Conservation (phyloP, 2,113 vertebrate genomes). For the Ptychochromis oligacanthus region DNA sequence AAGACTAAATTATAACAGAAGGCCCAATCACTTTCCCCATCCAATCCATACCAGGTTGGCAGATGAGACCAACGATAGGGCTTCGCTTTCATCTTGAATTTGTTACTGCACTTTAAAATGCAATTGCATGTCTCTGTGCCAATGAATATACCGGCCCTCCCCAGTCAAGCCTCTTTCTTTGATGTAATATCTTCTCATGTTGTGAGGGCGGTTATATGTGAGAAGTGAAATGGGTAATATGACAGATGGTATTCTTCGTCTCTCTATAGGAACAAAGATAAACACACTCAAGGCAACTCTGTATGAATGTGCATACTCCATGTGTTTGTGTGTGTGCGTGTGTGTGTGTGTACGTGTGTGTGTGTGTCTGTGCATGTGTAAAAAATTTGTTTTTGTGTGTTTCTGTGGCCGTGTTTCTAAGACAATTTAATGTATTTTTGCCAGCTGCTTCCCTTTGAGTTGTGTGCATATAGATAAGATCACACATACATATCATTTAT, state of each 20-base stretch:
- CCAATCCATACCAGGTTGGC: conserved; percentile 49
- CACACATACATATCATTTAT: background rate
- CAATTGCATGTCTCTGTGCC: conserved; percentile 55
- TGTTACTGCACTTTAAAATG: conserved; percentile 61
- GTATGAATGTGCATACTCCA: background rate
- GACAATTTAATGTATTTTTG: conserved; percentile 21
- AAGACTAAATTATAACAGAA: conserved; percentile 56
- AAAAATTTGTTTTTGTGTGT: conserved; percentile 10
- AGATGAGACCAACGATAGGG: conserved; percentile 59
- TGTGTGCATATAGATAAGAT: background rate
- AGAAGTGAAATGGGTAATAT: conserved; percentile 46
- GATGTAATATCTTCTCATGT: conserved; percentile 61
- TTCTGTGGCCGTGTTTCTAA: background rate
- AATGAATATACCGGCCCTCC: conserved; percentile 51
- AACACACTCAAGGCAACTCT: conserved; percentile 33
- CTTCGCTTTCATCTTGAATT: conserved; percentile 66
- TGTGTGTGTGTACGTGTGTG: background rate
- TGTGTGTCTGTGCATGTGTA: too few species aligned
- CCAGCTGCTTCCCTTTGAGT: conserved; percentile 30
- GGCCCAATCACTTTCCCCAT: conserved; percentile 45
- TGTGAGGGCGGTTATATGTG: conserved; percentile 33
- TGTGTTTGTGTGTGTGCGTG: background rate
- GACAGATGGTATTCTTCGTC: conserved; percentile 55
- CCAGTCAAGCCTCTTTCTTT: conserved; percentile 48
- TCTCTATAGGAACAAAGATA: conserved; percentile 22